phyloP scores from a whole-genome alignment of 1,140 invertebrate species.

The Drosophila varians region DNA sequence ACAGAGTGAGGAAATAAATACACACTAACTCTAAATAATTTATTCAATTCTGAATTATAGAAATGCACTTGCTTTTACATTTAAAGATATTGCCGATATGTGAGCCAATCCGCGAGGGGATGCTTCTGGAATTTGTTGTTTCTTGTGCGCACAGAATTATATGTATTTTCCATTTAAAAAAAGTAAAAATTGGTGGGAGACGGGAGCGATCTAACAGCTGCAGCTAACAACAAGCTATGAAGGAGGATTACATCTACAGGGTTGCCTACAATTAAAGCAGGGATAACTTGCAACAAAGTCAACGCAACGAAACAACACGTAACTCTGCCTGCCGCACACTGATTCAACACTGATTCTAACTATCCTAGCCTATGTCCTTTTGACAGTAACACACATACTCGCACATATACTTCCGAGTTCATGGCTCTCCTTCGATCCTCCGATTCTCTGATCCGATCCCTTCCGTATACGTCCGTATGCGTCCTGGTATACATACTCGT shows the following conservation, averaged over 20 bases:
- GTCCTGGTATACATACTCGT: no score
- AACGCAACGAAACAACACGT: constrained; percentile 43
- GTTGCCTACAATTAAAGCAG: constrained; percentile 43
- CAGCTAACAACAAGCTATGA: constrained; percentile 25
- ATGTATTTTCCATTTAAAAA: constrained; percentile 1
- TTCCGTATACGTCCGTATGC: no score
- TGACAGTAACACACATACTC: constrained; percentile 36
- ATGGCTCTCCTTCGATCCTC: no score
- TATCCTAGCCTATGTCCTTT: no score
- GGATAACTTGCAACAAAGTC: constrained; percentile 45
- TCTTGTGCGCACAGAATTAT: constrained; percentile 28
- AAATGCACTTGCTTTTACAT: no score
- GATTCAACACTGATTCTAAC: constrained; percentile 53
- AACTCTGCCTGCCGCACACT: constrained; percentile 31
- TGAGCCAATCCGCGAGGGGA: no score
- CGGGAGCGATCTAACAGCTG: no score
- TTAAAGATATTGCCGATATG: no score
- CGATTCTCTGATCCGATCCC: no score
- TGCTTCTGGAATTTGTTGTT: background rate
- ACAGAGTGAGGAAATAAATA: constrained; percentile 24
- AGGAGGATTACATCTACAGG: constrained; percentile 21
- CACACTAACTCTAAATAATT: no score
- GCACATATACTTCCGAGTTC: no score
- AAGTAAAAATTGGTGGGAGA: background rate
- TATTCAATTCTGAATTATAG: no score